phyloP scores from a whole-genome alignment of 2,888 invertebrate genomes.

The Theodoxus fluviatilis region DNA sequence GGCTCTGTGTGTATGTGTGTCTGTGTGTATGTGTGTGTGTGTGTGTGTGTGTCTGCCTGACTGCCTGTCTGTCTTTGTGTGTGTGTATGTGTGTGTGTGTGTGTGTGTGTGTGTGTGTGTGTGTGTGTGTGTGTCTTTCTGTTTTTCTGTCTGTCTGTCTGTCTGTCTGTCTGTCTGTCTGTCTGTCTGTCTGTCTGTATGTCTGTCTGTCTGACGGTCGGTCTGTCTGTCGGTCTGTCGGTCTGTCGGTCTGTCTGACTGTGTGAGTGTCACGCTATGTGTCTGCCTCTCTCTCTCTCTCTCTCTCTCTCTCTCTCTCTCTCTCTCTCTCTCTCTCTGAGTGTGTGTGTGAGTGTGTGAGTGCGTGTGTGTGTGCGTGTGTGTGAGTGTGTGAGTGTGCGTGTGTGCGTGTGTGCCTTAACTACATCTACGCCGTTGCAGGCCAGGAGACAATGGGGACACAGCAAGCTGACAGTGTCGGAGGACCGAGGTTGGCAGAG shows the following conservation, averaged over 20 bases:
- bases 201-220: no score
- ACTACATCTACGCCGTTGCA: no score
- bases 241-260: neutral
- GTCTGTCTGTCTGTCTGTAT: neutral
- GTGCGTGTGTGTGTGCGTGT: neutral
- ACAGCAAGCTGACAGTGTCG: neutral
- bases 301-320: constrained; percentile 4
- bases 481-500: constrained; percentile 30
- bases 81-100: neutral
- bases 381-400: constrained; percentile 16
- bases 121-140: neutral
- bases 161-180: neutral
- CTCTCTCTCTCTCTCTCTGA: neutral
- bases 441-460: no score
- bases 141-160: neutral
- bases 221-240: no score
- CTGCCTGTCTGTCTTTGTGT: neutral
- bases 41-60: no score
- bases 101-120: neutral
- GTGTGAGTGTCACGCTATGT: neutral
- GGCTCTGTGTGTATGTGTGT: constrained; percentile 18
- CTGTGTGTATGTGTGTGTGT: constrained; percentile 20
- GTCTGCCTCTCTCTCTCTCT: constrained; percentile 8
- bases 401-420: constrained; percentile 17
- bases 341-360: neutral